Conservation (phyloP, 2,888 invertebrate genomes). For the Mycalesis mineus region DNA sequence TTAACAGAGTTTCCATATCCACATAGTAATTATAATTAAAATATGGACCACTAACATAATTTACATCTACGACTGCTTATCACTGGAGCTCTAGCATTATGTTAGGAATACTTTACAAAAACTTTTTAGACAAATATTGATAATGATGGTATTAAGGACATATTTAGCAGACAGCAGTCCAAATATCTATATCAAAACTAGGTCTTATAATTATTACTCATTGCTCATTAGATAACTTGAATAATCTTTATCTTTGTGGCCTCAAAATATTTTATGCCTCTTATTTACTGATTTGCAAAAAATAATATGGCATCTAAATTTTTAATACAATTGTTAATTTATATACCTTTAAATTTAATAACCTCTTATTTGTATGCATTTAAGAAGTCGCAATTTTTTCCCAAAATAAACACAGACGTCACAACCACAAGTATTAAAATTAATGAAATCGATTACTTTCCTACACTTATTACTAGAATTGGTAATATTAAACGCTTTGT, state of each 20-base stretch:
- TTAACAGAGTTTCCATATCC: too few species aligned
- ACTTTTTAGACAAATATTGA: too few species aligned
- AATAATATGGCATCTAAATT: too few species aligned
- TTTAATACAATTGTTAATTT: too few species aligned
- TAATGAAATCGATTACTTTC: slow-evolving; percentile 27
- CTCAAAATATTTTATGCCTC: slow-evolving; percentile 31
- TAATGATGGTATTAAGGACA: too few species aligned
- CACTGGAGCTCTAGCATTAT: too few species aligned
- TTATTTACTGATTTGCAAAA: too few species aligned
- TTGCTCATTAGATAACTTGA: neutral
- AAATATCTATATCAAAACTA: neutral
- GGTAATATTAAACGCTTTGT: neutral
- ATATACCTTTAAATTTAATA: slow-evolving; percentile 4
- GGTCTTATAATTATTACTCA: neutral
- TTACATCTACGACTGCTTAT: too few species aligned
- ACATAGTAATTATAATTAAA: too few species aligned
- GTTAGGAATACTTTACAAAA: too few species aligned
- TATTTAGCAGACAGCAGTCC: neutral
- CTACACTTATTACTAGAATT: neutral
- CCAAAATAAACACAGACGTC: slow-evolving; percentile 54
- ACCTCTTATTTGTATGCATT: slow-evolving; percentile 6
- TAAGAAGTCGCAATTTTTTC: slow-evolving; percentile 25
- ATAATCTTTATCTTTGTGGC: slow-evolving; percentile 37
- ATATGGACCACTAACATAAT: too few species aligned
- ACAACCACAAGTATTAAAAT: slow-evolving; percentile 22